Evolutionary conservation across 2,888 invertebrate species (phyloP).

Genomic region (Polylopha cassiicola): DNA sequence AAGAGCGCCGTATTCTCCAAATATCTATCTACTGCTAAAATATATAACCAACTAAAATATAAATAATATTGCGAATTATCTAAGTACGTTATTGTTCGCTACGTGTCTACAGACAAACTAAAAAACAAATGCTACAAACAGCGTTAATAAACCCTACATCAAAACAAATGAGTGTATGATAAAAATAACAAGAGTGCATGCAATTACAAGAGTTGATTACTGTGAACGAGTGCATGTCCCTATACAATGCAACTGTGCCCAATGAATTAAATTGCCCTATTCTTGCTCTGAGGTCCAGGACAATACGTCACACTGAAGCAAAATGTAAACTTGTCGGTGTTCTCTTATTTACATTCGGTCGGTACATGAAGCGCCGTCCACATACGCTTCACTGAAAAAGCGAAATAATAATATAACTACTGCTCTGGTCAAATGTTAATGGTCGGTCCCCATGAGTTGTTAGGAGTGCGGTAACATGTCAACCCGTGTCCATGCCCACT

Average conservation of each 20-base stretch:
- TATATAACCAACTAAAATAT: too few relatives aligned
- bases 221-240: conserved; percentile 65
- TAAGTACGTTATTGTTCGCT: too few relatives aligned
- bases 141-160: conserved; percentile 2
- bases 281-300: conserved; percentile 52
- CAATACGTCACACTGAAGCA: conserved; percentile 77
- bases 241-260: conserved; percentile 77
- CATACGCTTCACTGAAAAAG: conserved; percentile 64
- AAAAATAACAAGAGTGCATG: conserved; percentile 38
- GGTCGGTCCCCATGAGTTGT: conserved; percentile 37
- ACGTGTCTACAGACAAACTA: conserved; percentile 17
- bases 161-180: conserved; percentile 17
- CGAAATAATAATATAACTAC: conserved; percentile 52
- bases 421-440: conserved; percentile 40
- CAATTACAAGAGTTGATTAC: conserved; percentile 43
- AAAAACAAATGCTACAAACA: conserved; percentile 12
- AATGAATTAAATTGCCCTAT: conserved; percentile 61
- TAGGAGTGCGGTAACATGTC: conserved; percentile 43
- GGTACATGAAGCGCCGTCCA: conserved; percentile 61
- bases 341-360: conserved; percentile 63
- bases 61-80: too few relatives aligned
- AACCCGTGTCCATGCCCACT: conserved; percentile 35
- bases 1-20: too few relatives aligned
- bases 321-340: conserved; percentile 52
- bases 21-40: too few relatives aligned